Evolutionary conservation across 2,888 invertebrate genomes (phyloP), one percentile per base, ranked within the genome.

Genomic region (Muschampia plurimacula): DNA sequence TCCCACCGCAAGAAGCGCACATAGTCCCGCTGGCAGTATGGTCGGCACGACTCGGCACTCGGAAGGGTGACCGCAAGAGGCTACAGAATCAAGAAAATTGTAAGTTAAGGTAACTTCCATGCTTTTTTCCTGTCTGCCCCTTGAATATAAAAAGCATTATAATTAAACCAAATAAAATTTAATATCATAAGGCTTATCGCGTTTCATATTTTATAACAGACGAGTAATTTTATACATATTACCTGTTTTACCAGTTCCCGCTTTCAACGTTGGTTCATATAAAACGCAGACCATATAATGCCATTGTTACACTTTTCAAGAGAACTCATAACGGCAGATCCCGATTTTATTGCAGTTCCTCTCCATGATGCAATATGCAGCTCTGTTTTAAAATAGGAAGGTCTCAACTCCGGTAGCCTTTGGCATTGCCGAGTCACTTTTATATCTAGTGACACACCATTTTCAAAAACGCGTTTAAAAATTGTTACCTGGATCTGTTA

Each of bases 311-410:
- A 85, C 81, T 84, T 85, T 81, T 85, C 84, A 87, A 86, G 87
- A 83, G 86, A 83, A 86, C 86, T 89, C 88, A 89, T 90, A 90
- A 88, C 90, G 86, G 90, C 85, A 89, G 90, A 92, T 91, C 89
- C 90, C 88, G 87, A 86, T 89, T 91, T 91, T 91, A 92, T 92
- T 92, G 90, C 92, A 85, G 80, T 85, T 83, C 81, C 78, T 82
- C 75, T 78, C 73, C 77, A 76, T 77, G 83, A 83, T 85, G 89
- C 88, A 89, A 82, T 89, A 88, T 88, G 85, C 84, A 81, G 80
- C 84, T 80, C 81, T 7, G 52, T 52, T 83, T 79, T 80, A 82
- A 79, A 80, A 75, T 71, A 67, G 76, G 73, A 77, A 76, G 76
- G 76, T 76, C 74, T 74, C 67, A 67, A 67, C 63, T 74, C 57